Conservation (phyloP, 2,113 vertebrate species). For the Pungitius pungitius region DNA sequence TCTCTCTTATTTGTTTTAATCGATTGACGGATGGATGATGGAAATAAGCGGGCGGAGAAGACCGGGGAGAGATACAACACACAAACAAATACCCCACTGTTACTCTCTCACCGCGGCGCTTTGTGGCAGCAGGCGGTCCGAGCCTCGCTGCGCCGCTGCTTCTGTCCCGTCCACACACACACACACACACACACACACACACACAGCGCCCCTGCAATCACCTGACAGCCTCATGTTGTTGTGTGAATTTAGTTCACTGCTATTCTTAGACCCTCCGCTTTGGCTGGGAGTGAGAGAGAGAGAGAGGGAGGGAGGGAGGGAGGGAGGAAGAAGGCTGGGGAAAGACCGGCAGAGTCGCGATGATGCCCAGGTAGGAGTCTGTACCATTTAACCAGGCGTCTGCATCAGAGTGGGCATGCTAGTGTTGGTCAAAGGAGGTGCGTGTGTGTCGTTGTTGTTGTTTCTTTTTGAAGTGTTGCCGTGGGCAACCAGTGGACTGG, state of each 20-base stretch:
- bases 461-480: background rate
- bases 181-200: conserved; percentile 48
- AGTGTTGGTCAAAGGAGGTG: conserved; percentile 14
- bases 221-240: conserved; percentile 95
- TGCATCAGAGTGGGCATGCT: conserved; percentile 3
- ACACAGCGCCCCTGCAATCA: conserved; percentile 85
- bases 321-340: conserved; percentile 59
- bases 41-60: conserved; percentile 4
- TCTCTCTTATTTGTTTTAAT: background rate
- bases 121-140: conserved; percentile 53
- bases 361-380: conserved; percentile 85
- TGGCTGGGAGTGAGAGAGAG: conserved; percentile 71
- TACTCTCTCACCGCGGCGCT: conserved; percentile 58
- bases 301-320: conserved; percentile 52
- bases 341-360: conserved; percentile 77
- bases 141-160: conserved; percentile 46
- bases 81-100: conserved; percentile 59
- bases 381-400: conserved; percentile 56
- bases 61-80: conserved; percentile 36
- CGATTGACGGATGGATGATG: background rate
- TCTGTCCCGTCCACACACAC: conserved; percentile 64
- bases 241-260: conserved; percentile 90
- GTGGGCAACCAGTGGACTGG: conserved; percentile 9
- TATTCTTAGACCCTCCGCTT: conserved; percentile 92
- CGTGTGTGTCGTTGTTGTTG: background rate